phyloP scores from a whole-genome alignment of 2,797 vertebrate genomes.

The Silurus lanzhouensis region DNA sequence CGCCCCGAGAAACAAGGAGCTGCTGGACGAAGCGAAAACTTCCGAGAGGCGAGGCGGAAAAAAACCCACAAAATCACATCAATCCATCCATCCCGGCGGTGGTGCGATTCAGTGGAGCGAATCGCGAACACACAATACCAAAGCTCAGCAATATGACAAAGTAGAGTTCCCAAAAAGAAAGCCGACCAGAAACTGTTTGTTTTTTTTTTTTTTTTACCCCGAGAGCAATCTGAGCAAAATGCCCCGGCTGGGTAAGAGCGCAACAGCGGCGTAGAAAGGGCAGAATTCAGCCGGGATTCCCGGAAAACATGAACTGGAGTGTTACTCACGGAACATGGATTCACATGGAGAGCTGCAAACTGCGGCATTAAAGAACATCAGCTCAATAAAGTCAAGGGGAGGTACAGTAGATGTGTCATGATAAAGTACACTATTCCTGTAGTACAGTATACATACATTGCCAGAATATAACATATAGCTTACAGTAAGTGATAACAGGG shows the following conservation, averaged over 20 bases:
- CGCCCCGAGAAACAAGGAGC: constrained; percentile 73
- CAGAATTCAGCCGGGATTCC: constrained; percentile 70
- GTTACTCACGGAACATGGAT: constrained; percentile 58
- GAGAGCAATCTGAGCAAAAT: constrained; percentile 64
- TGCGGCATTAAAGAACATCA: constrained; percentile 52
- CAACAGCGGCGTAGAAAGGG: constrained; percentile 71
- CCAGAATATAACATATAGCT: too few species aligned
- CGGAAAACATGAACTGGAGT: constrained; percentile 76
- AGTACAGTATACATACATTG: too few species aligned
- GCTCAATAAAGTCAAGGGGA: too few species aligned
- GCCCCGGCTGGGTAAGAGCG: constrained; percentile 63
- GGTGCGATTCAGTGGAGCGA: constrained; percentile 16
- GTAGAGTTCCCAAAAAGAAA: constrained; percentile 11
- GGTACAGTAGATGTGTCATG: too few species aligned
- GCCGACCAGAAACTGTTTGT: constrained; percentile 38
- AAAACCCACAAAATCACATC: constrained; percentile 61
- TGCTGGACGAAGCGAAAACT: constrained; percentile 65
- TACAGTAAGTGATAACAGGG: too few species aligned
- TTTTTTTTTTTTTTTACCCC: constrained; percentile 31
- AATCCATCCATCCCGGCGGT: constrained; percentile 80
- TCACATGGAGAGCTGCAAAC: constrained; percentile 61
- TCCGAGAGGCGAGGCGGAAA: constrained; percentile 60
- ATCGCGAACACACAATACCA: background rate
- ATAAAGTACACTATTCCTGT: too few species aligned
- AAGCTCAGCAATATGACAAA: background rate